Evolutionary conservation across 2,888 invertebrate species (phyloP).

Genomic region (Drosophila mettleri): DNA sequence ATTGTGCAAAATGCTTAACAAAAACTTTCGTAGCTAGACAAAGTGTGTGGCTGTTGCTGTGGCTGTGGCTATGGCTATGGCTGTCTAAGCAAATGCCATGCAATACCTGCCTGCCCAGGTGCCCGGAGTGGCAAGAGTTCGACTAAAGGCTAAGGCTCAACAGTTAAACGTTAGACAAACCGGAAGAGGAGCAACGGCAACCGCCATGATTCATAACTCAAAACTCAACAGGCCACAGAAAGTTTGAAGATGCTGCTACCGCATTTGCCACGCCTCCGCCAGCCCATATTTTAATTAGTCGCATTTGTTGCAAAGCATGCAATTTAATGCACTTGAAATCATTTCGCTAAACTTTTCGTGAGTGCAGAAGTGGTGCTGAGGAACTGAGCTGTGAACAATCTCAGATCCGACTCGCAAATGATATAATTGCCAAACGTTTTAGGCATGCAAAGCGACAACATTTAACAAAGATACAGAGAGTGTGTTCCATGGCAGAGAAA

Average conservation of each 20-base stretch:
- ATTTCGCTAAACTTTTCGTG: conserved; percentile 62
- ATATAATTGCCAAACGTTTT: conserved; percentile 76
- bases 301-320: conserved; percentile 77
- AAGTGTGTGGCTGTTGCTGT: conserved; percentile 29
- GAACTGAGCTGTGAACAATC: neutral
- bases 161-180: conserved; percentile 41
- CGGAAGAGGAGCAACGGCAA: conserved; percentile 16
- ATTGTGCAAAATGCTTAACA: conserved; percentile 67
- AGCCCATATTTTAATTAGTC: conserved; percentile 74
- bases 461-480: conserved; percentile 27
- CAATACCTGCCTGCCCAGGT: conserved; percentile 21
- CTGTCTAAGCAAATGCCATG: conserved; percentile 40
- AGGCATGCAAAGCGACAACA: conserved; percentile 67
- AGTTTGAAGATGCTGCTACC: conserved; percentile 50
- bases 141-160: conserved; percentile 26
- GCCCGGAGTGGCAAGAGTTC: conserved; percentile 7
- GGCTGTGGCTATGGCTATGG: conserved; percentile 29
- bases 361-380: conserved; percentile 26
- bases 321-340: conserved; percentile 80
- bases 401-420: conserved; percentile 55
- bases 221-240: conserved; percentile 61
- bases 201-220: conserved; percentile 54
- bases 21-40: conserved; percentile 42
- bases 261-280: conserved; percentile 45
- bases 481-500: conserved; percentile 16